phyloP scores from a whole-genome alignment of 2,888 invertebrate genomes.

The Epinotia nisella region DNA sequence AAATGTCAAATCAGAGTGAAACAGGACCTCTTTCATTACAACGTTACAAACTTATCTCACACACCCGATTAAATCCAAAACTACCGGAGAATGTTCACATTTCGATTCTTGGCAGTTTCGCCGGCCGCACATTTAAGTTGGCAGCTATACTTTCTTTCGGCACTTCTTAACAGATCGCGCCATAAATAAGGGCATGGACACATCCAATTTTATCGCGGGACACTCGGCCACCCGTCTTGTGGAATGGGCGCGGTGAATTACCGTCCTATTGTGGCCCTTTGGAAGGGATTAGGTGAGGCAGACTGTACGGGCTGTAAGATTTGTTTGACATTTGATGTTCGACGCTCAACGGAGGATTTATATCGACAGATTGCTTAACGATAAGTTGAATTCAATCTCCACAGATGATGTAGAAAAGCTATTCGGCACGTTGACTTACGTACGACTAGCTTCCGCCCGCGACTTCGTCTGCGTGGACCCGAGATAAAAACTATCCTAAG shows the following conservation, averaged over 20 bases:
- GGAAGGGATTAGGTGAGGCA: conserved; percentile 12
- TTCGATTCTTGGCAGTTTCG: neutral
- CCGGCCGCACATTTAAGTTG: conserved; percentile 21
- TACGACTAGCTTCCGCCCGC: no score
- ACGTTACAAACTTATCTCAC: conserved; percentile 31
- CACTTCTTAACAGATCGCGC: conserved; percentile 43
- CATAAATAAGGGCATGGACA: conserved; percentile 44
- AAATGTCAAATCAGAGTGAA: conserved; percentile 39
- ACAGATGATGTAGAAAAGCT: no score
- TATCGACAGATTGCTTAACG: no score
- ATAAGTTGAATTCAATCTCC: no score
- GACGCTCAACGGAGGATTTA: no score
- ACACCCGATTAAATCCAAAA: conserved; percentile 5
- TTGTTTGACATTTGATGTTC: no score
- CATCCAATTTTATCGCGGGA: conserved; percentile 45
- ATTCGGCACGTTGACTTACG: no score
- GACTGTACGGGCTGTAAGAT: conserved; percentile 6
- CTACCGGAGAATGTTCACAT: neutral
- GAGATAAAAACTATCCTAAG: no score
- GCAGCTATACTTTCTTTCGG: conserved; percentile 41
- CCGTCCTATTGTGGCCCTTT: conserved; percentile 38
- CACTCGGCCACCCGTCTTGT: conserved; percentile 42
- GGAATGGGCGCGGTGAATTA: conserved; percentile 42
- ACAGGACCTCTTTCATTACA: conserved; percentile 42
- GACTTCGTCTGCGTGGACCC: no score